Evolutionary conservation across 2,797 vertebrate genomes (phyloP).

Genomic region (Phataginus tricuspis): DNA sequence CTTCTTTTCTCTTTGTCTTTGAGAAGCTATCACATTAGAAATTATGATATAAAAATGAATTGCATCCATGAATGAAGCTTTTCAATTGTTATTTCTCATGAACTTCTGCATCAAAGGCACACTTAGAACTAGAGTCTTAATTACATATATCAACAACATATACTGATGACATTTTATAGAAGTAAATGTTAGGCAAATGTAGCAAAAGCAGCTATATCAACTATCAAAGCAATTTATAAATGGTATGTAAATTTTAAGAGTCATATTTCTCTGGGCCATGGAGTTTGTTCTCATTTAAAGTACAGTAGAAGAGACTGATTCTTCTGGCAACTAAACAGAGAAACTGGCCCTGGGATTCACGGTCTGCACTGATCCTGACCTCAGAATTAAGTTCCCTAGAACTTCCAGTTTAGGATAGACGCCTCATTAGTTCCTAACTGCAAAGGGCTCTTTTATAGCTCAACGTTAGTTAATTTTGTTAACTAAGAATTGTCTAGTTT

Average conservation of each 20-base stretch:
- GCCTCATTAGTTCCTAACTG: not conserved
- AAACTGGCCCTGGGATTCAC: not conserved
- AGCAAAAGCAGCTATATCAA: not conserved
- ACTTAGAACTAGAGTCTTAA: not conserved
- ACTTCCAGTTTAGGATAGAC: not conserved
- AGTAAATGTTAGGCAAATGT: not conserved
- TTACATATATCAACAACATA: not conserved
- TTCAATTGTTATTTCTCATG: not conserved
- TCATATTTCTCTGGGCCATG: not conserved
- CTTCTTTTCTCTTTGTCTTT: slow-evolving; percentile 17
- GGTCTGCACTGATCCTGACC: not conserved
- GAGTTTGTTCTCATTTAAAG: not conserved
- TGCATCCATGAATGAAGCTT: slow-evolving; percentile 43
- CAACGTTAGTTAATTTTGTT: not conserved
- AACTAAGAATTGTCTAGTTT: not conserved
- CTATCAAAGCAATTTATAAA: not conserved
- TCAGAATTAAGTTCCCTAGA: slow-evolving; percentile 20
- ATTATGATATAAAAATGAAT: slow-evolving; percentile 26
- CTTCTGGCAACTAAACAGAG: slow-evolving; percentile 1
- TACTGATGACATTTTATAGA: not conserved
- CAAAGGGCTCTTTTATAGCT: not conserved
- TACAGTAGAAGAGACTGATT: not conserved
- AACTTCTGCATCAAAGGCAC: not conserved
- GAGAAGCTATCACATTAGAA: not conserved
- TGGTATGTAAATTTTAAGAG: not conserved